phyloP scores from a whole-genome alignment of 2,797 vertebrate species.

The Pteropus rufus region DNA sequence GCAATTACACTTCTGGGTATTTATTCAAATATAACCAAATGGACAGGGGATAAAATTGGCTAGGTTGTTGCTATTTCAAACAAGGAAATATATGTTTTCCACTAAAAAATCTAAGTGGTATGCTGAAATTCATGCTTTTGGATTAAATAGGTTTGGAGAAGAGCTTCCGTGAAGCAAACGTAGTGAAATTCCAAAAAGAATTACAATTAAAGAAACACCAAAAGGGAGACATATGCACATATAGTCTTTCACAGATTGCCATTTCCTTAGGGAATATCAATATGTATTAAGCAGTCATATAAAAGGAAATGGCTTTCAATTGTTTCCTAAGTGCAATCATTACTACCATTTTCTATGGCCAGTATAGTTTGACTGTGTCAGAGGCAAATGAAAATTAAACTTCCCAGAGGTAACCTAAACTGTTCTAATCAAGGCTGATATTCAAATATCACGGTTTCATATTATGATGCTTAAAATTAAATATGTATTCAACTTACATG shows the following conservation, averaged over 20 bases:
- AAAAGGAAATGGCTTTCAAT: not conserved
- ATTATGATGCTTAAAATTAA: not conserved
- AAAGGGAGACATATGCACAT: not conserved
- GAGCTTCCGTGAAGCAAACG: not conserved
- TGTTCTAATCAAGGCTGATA: not conserved
- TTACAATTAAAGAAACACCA: not conserved
- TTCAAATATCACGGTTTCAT: not conserved
- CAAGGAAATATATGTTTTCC: not conserved
- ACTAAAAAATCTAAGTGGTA: not conserved
- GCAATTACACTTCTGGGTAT: too few species aligned
- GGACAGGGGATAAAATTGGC: not conserved
- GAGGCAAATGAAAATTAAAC: not conserved
- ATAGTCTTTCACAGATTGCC: not conserved
- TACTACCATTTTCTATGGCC: not conserved
- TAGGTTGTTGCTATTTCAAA: not conserved
- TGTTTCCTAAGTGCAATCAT: not conserved
- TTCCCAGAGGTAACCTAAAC: not conserved
- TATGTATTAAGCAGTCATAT: not conserved
- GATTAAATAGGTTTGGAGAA: not conserved
- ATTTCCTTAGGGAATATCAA: not conserved
- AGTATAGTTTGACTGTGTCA: not conserved
- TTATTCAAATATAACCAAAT: not conserved
- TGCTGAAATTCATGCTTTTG: not conserved
- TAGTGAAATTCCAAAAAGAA: not conserved
- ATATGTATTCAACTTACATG: not conserved